Evolutionary conservation across 1,140 invertebrate species (phyloP), one percentile per base, ranked within the genome.

Genomic region (Drosophila sucinea): DNA sequence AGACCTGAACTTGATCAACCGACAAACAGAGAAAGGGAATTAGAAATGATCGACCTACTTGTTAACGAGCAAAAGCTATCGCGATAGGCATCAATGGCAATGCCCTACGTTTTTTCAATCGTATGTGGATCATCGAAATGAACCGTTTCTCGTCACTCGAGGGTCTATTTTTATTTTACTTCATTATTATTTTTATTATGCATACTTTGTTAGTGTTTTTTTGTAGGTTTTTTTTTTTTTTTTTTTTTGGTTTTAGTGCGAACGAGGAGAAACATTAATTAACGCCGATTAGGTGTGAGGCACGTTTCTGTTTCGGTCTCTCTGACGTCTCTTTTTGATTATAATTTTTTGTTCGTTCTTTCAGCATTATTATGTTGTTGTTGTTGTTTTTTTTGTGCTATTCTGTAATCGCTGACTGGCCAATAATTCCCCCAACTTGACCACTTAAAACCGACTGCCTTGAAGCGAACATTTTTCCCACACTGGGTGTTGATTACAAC

Each of bases 401-500:
- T 41, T 71, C 47, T 66, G 58, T 56, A 51, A 56, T 33, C 60
- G 38, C 62, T 67, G 7, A 41, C 41, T 57, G 56, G 56, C 51
- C 67, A 63, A 77, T 73, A 79, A 83, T 76, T 79, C 75, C 32
- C 75, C 65, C 74, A 38, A 54, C 58, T 64, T 55, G 47, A 60
- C 79, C 56, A 81, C 70, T 78, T 81, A 78, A 63, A 33, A 76
- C 41, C 72, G 75, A 75, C 79, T 83, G 77, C 80, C 80, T 82
- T 82, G 80, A 79, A 72, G 67, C 76, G 40, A 44, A 30, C 57
- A 63, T 79, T 76, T 83, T 82, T 82, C 80, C 80, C 80, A 82
- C 76, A 83, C 66, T 71, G 62, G 29, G 27, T 41, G 58, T 54
- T 81, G 80, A 82, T 83, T 82, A 78, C 65, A 67, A 67, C 66